These are phyloP conservation scores for Stichopus horrens DNA, from an alignment of 53 echinoderm and acorn worm genomes.

Conservation along the genomic window DNA sequence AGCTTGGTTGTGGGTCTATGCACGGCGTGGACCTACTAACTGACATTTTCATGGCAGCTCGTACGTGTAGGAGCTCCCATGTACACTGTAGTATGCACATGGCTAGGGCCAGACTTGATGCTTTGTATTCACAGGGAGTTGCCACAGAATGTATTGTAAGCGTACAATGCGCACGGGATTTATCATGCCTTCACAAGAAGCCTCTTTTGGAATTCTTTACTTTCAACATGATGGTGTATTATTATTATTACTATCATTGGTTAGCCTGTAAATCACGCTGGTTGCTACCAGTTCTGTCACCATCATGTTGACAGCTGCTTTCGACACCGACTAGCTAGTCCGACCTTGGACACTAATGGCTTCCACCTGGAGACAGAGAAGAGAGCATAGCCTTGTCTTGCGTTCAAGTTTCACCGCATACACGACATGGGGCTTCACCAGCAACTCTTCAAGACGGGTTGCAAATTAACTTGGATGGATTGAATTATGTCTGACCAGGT, in stretches of 20 bases:
- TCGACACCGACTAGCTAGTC: conserved; percentile 30
- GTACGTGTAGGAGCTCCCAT: too few relatives aligned
- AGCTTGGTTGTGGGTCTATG: too few relatives aligned
- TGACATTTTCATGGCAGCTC: too few relatives aligned
- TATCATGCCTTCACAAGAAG: too few relatives aligned
- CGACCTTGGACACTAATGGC: conserved; percentile 46
- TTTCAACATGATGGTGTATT: neutral
- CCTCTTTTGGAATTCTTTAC: neutral
- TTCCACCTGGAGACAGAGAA: conserved; percentile 44
- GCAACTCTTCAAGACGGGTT: conserved; percentile 30
- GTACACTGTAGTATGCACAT: too few relatives aligned
- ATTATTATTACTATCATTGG: conserved; percentile 17
- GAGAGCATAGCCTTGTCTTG: conserved; percentile 41
- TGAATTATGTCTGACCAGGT: neutral
- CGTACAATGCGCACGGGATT: too few relatives aligned
- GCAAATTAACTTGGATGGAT: conserved; percentile 34
- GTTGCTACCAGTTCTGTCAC: conserved; percentile 36
- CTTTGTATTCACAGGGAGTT: too few relatives aligned
- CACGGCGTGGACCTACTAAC: too few relatives aligned
- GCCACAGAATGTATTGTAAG: too few relatives aligned
- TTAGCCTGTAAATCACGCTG: conserved; percentile 40
- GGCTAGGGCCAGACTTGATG: too few relatives aligned
- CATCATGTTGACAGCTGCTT: conserved; percentile 25
- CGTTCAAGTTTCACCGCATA: conserved; percentile 40
- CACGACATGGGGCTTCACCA: conserved; percentile 31